Evolutionary conservation across 2,797 vertebrate genomes (phyloP).

Genomic region (Paguma larvata): DNA sequence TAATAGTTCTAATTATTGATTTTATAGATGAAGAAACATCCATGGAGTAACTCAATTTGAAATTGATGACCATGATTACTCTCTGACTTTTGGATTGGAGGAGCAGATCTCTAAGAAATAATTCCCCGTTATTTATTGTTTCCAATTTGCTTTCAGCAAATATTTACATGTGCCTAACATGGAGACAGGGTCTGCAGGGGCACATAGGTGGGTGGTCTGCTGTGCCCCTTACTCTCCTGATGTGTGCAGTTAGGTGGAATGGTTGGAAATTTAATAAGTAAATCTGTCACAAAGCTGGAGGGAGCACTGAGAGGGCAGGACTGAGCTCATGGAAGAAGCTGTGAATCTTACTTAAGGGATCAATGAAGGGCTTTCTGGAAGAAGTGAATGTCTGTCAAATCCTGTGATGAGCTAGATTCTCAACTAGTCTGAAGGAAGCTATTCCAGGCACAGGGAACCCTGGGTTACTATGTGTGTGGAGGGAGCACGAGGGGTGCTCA

Average conservation of each 20-base stretch:
- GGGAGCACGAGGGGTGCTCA: not conserved
- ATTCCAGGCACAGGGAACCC: not conserved
- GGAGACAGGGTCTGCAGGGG: not conserved
- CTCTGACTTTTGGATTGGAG: not conserved
- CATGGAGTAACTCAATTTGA: not conserved
- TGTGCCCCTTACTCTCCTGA: not conserved
- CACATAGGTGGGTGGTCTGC: not conserved
- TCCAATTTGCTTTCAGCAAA: slow-evolving; percentile 7
- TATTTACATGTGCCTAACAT: not conserved
- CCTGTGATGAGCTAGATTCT: not conserved
- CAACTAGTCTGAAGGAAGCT: not conserved
- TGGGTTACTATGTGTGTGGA: too few relatives aligned
- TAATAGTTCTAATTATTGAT: slow-evolving; percentile 38
- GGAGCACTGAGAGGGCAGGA: not conserved
- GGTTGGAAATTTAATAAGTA: not conserved
- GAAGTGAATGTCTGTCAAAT: not conserved
- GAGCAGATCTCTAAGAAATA: not conserved
- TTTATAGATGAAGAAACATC: not conserved
- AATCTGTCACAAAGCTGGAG: not conserved
- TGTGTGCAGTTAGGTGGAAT: not conserved
- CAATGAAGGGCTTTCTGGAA: not conserved
- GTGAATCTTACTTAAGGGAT: not conserved
- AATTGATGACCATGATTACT: not conserved
- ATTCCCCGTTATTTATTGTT: not conserved
- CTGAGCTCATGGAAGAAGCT: not conserved